phyloP scores from a whole-genome alignment of 2,113 vertebrate species.

The Clupea harengus region DNA sequence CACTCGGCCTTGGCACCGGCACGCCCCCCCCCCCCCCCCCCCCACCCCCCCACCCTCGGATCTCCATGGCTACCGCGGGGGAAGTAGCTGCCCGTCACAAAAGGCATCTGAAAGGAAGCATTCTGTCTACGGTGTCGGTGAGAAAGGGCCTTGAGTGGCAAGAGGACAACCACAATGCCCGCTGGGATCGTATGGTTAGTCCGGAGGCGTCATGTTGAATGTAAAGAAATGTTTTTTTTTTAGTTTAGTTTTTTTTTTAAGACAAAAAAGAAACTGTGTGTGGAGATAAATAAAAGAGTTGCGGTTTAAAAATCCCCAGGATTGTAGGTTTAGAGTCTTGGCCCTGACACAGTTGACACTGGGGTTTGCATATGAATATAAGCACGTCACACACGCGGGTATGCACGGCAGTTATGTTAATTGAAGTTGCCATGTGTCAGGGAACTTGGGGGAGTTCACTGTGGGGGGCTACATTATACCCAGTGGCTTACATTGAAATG shows the following conservation, averaged over 20 bases:
- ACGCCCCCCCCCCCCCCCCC: constrained; percentile 31
- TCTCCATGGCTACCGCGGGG: constrained; percentile 21
- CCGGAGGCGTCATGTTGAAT: constrained; percentile 2
- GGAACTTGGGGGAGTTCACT: not conserved
- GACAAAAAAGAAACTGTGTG: not conserved
- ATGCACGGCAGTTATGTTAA: not conserved
- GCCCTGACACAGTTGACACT: not conserved
- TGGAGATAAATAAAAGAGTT: not conserved
- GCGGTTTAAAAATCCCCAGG: not conserved
- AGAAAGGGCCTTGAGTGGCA: constrained; percentile 42
- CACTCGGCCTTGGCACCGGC: constrained; percentile 35
- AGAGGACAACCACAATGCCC: constrained; percentile 41
- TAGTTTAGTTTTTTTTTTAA: not conserved
- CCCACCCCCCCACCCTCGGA: constrained; percentile 7
- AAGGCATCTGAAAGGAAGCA: constrained; percentile 28
- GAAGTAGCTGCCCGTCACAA: constrained; percentile 39
- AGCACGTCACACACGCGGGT: not conserved
- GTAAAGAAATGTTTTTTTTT: not conserved
- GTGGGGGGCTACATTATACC: not conserved
- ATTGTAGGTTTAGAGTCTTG: constrained; percentile 1
- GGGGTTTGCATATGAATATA: constrained; percentile 14
- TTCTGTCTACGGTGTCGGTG: constrained; percentile 46
- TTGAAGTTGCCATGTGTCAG: not conserved
- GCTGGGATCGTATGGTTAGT: not conserved
- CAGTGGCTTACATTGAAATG: not conserved